Evolutionary conservation across 2,797 vertebrate species (phyloP).

Genomic region (Megalops cyprinoides): DNA sequence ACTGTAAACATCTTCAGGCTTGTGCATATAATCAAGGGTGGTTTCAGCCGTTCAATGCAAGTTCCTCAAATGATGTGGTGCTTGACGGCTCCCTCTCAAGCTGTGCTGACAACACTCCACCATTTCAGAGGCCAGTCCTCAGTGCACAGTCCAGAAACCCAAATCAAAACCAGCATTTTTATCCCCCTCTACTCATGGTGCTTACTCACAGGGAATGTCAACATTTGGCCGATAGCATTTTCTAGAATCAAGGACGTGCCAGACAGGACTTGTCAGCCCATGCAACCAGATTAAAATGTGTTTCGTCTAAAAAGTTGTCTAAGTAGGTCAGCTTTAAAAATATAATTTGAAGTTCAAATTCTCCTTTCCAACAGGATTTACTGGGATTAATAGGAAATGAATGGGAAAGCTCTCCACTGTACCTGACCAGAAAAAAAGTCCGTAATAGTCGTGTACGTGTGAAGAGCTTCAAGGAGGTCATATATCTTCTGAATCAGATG

Average conservation of each 20-base stretch:
- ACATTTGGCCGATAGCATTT: background rate
- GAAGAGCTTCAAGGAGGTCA: slow-evolving; percentile 53
- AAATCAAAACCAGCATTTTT: no score
- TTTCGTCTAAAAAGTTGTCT: slow-evolving; percentile 18
- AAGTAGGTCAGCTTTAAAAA: slow-evolving; percentile 63
- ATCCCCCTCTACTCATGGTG: background rate
- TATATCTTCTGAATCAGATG: slow-evolving; percentile 54
- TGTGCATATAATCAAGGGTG: background rate
- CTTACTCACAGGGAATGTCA: background rate
- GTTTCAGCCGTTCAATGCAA: background rate
- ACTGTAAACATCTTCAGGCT: slow-evolving; percentile 11
- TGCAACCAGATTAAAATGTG: slow-evolving; percentile 47
- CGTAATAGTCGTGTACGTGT: slow-evolving; percentile 48
- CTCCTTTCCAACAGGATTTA: slow-evolving; percentile 57
- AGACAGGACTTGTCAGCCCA: slow-evolving; percentile 34
- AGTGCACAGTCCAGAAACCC: background rate
- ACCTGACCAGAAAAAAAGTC: slow-evolving; percentile 51
- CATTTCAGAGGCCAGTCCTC: background rate
- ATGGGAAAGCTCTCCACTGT: slow-evolving; percentile 20
- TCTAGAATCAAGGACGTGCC: background rate
- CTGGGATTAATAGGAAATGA: slow-evolving; percentile 57
- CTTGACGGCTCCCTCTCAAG: background rate
- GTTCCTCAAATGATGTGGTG: background rate
- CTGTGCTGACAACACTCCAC: background rate
- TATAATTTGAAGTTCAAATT: slow-evolving; percentile 50